Percentiles rank a stretch among this genome's conserved stretches.
Conservation (phyloP, 1,140 invertebrate species). For the Chironomus tepperi region DNA sequence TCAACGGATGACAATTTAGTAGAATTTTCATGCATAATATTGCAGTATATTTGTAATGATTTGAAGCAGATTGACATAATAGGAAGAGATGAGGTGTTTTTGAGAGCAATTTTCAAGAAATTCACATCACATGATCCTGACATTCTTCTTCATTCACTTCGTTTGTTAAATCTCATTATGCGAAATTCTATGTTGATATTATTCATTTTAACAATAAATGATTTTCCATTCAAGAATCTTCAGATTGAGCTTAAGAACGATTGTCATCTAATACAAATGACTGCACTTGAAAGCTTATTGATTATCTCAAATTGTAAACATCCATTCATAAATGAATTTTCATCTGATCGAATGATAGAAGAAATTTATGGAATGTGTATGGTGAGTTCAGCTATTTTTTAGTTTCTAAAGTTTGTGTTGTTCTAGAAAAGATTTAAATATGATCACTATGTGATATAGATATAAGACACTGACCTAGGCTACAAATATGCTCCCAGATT, state of each 20-base stretch:
- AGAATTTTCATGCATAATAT: neutral
- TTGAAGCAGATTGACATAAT: neutral
- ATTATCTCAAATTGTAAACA: neutral
- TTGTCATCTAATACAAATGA: neutral
- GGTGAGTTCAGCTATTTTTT: neutral
- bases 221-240: slow-evolving; percentile 5
- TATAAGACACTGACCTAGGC: too few species aligned
- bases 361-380: neutral
- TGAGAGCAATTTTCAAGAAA: neutral
- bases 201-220: neutral
- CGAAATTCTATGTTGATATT: neutral
- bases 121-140: neutral
- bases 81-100: neutral
- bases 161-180: neutral
- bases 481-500: too few species aligned
- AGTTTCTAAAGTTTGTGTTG: too few species aligned
- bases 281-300: neutral
- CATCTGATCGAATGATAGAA: neutral
- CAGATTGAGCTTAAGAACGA: slow-evolving; percentile 2
- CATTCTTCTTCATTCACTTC: neutral
- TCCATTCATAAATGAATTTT: neutral
- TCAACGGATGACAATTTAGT: slow-evolving; percentile 16
- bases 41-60: neutral
- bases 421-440: too few species aligned
- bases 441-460: too few species aligned